Evolutionary conservation across 1,140 invertebrate species (phyloP).

Genomic region (Pentalonia nigronervosa): DNA sequence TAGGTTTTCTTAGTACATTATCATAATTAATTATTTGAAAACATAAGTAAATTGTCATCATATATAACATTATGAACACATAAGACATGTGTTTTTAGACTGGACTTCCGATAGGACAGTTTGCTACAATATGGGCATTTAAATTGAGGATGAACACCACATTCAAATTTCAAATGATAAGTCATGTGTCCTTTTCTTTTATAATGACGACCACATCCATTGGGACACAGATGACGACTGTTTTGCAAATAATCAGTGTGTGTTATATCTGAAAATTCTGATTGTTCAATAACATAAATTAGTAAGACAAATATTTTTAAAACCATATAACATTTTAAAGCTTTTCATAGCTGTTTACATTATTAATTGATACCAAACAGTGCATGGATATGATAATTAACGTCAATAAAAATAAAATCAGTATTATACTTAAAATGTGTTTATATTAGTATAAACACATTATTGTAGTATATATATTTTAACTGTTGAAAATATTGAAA

Average conservation of each 20-base stretch:
- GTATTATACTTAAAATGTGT: too few species aligned
- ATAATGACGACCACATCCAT: conserved; percentile 64
- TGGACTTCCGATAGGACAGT: conserved; percentile 62
- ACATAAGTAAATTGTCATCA: not conserved
- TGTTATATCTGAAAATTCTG: not conserved
- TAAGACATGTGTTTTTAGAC: not conserved
- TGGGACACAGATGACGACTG: not conserved
- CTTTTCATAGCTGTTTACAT: not conserved
- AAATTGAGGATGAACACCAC: conserved; percentile 66
- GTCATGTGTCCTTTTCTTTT: conserved; percentile 62
- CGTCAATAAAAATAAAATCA: not conserved
- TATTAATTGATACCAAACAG: not conserved
- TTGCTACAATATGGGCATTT: conserved; percentile 64
- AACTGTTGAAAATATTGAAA: too few species aligned
- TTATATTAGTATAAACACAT: too few species aligned
- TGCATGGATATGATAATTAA: not conserved
- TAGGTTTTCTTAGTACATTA: not conserved
- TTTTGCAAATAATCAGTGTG: not conserved
- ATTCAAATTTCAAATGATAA: conserved; percentile 67
- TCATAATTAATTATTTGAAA: not conserved
- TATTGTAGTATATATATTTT: too few species aligned
- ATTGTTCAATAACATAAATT: not conserved
- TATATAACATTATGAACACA: not conserved
- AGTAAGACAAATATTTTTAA: not conserved
- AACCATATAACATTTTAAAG: not conserved